These are phyloP conservation scores for Heliangelus exortis DNA, from an alignment of 2,797 vertebrate species.

Conservation along the genomic window DNA sequence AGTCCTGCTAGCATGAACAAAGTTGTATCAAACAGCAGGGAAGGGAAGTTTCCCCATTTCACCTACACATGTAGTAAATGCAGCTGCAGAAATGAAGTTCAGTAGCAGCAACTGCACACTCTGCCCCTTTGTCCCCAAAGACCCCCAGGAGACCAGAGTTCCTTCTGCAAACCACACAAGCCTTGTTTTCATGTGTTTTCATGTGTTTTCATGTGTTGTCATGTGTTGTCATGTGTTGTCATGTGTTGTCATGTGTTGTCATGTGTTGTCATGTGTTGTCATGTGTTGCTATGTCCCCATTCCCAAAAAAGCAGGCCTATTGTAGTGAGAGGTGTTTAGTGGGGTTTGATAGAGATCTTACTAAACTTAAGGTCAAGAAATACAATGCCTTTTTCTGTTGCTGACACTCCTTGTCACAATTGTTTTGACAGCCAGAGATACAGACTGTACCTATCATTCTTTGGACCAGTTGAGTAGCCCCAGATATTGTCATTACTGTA, in stretches of 20 bases:
- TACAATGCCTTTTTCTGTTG: neutral
- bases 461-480: neutral
- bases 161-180: neutral
- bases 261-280: too few species aligned
- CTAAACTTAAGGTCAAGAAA: neutral
- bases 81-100: neutral
- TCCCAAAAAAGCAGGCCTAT: neutral
- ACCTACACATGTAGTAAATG: neutral
- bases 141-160: neutral
- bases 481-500: neutral
- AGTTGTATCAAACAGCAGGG: neutral
- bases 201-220: too few species aligned
- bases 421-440: neutral
- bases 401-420: neutral
- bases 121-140: neutral
- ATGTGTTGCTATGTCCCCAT: neutral
- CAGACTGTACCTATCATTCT: neutral
- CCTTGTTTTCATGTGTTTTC: neutral
- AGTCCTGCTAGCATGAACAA: rapidly evolving
- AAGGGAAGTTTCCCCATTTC: neutral
- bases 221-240: neutral
- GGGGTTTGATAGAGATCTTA: neutral
- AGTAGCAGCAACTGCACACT: neutral
- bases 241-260: too few species aligned
- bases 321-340: neutral